Base-by-base conservation (phyloP, 2,797 vertebrate species). In the Triplophysa bombifrons region DNA sequence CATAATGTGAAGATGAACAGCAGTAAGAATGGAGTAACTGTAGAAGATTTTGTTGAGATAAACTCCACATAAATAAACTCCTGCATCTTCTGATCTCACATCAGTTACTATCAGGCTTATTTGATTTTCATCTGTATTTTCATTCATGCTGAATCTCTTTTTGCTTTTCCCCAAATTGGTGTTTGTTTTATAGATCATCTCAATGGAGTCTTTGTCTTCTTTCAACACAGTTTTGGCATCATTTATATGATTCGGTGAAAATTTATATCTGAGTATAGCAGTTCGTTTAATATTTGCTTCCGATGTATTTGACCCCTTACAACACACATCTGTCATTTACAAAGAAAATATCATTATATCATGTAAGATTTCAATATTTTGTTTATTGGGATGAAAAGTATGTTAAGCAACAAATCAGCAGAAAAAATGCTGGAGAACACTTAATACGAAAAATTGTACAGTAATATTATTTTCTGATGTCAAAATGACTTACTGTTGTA, bases 91-190 rank as follows among this genome's bases (percentile, higher is more conserved):
- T 63, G 56, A 12, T 11, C 2, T 58, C 17, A 60, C 78, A 7
- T 48, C 58, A 30, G 25, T 2, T 50, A 20, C 30, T 44, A 56
- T 79, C 50, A n/a, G 65, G 69, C 3, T 55, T 4, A 30, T 9
- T 2, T 74, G 22, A 17, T 27, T 0, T 6, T 58, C 25, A 2
- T 3, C 19, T 9, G 11, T 50, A 0, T 27, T 9, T 11, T 80
- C 20, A 20, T 13, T 55, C 20, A 82, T 12, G 20, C 14, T 72
- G 20, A 77, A 74, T 74, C 78, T 80, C 56, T 0, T 20, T 3
- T 60, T 71, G 0, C 44, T 4, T n/a, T 0, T 16, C 0, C 1
- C 2, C 20, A 12, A 5, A 5, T 0, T 8, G 20, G 25, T 46
- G 4, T 19, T 53, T 19, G 16, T n/a, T 48, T 12, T 41, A 50